These are phyloP conservation scores for Trachops cirrhosus DNA, from an alignment of 2,797 vertebrate species.

Conservation along the genomic window DNA sequence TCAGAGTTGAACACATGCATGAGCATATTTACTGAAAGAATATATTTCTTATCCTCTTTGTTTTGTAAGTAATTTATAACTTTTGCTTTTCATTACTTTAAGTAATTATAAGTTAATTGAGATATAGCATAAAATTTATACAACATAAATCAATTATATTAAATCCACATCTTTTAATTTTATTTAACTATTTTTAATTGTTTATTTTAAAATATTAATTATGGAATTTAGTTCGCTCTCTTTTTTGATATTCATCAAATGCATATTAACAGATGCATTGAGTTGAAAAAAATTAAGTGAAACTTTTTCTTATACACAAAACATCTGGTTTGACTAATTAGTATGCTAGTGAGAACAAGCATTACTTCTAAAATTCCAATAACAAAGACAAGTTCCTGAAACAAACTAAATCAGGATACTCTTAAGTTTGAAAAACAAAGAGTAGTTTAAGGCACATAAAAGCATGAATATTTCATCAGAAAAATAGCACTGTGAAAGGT, in stretches of 20 bases:
- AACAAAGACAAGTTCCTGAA: not conserved
- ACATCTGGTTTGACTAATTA: not conserved
- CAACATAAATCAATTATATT: not conserved
- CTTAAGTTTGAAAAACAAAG: not conserved
- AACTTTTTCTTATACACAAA: not conserved
- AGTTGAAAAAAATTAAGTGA: not conserved
- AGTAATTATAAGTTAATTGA: not conserved
- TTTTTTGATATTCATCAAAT: not conserved
- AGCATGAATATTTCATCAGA: not conserved
- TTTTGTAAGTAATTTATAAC: not conserved
- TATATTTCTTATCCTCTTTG: not conserved
- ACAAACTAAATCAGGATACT: not conserved
- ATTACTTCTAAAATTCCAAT: not conserved
- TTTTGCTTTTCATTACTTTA: not conserved
- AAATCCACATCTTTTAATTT: not conserved
- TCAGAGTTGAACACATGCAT: slow-evolving; percentile 19
- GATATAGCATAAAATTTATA: not conserved
- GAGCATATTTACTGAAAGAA: not conserved
- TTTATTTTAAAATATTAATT: not conserved
- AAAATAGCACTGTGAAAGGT: not conserved
- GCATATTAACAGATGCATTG: not conserved
- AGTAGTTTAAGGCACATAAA: not conserved
- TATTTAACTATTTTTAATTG: not conserved
- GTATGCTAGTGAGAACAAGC: not conserved
- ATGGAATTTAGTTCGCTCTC: not conserved